Evolutionary conservation across 1,140 invertebrate genomes (phyloP).

Genomic region (Drosophila trapezifrons): DNA sequence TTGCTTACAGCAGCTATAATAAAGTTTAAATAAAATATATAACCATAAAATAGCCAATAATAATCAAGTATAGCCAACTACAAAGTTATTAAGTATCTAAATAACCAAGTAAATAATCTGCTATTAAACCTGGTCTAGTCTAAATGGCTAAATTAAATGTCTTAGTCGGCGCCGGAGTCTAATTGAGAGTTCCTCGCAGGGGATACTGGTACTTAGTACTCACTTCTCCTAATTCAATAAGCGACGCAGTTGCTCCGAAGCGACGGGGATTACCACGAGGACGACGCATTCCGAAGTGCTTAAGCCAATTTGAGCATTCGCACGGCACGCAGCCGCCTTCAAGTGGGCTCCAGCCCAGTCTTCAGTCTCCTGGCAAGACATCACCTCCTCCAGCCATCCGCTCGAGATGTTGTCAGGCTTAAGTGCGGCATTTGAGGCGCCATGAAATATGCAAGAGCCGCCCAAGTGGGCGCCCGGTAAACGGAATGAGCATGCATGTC

Average conservation of each 20-base stretch:
- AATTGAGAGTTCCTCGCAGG: slow-evolving; percentile 3
- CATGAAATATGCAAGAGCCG: slow-evolving; percentile 73
- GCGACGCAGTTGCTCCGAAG: slow-evolving; percentile 2
- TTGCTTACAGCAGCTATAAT: no score
- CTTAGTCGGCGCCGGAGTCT: neutral
- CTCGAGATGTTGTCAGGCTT: slow-evolving; percentile 61
- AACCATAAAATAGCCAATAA: neutral
- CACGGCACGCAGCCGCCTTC: slow-evolving; percentile 58
- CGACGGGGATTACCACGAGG: neutral
- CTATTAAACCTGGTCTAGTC: neutral
- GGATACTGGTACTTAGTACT: no score
- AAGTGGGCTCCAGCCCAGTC: slow-evolving; percentile 9
- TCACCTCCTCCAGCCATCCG: slow-evolving; percentile 7
- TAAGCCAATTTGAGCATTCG: slow-evolving; percentile 66
- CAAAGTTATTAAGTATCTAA: neutral
- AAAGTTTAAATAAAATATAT: no score
- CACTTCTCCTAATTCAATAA: slow-evolving; percentile 35
- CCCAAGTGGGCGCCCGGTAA: slow-evolving; percentile 32
- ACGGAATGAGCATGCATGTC: slow-evolving; percentile 32
- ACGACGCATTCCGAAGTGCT: slow-evolving; percentile 30
- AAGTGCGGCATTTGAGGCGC: slow-evolving; percentile 68
- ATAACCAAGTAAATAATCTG: neutral
- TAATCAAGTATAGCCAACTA: neutral
- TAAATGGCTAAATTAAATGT: no score
- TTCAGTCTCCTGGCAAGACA: neutral